Conservation (phyloP, 2,888 invertebrate genomes). For the Petrolisthes cinctipes region DNA sequence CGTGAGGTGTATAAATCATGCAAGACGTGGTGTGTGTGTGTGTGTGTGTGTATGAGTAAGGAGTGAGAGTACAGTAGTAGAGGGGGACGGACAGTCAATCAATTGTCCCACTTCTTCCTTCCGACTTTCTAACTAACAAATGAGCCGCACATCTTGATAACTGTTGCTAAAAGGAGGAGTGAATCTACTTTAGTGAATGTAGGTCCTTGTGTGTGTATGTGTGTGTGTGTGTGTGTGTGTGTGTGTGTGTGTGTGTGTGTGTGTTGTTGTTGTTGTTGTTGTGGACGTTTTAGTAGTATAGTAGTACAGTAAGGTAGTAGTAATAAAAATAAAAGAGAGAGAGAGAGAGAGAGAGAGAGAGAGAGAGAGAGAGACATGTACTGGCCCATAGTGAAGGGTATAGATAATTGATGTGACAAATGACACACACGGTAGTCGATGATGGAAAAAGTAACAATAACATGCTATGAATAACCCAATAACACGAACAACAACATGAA, state of each 20-base stretch:
- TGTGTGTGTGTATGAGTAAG: neutral
- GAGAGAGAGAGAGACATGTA: slow-evolving; percentile 16
- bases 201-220: too few relatives aligned
- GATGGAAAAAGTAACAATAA: too few relatives aligned
- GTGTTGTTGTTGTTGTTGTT: neutral
- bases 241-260: neutral
- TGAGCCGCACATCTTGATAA: too few relatives aligned
- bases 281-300: neutral
- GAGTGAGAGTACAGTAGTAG: neutral
- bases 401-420: too few relatives aligned
- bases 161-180: too few relatives aligned
- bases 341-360: slow-evolving; percentile 26
- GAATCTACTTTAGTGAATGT: too few relatives aligned
- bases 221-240: neutral
- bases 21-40: neutral
- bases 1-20: too few relatives aligned
- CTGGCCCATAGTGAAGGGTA: too few relatives aligned
- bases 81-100: neutral
- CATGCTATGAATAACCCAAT: too few relatives aligned
- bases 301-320: neutral
- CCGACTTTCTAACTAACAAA: neutral
- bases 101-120: neutral
- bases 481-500: too few relatives aligned
- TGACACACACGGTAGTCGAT: too few relatives aligned
- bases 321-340: slow-evolving; percentile 19